phyloP scores from a whole-genome alignment of 2,113 vertebrate species.

The Pholis gunnellus region DNA sequence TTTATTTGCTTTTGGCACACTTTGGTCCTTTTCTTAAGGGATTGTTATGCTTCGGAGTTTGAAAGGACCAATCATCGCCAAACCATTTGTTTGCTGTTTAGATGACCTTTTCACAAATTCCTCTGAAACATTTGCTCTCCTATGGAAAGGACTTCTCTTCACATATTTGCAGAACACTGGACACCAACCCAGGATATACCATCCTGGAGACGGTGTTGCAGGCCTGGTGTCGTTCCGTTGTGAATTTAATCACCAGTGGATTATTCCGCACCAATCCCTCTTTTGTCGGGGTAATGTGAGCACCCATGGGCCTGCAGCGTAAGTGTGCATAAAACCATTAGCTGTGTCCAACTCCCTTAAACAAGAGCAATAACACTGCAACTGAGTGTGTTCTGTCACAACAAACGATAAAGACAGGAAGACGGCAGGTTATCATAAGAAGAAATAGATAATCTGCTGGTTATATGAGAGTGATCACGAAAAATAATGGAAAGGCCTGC shows the following conservation, averaged over 20 bases:
- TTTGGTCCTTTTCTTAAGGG: not conserved
- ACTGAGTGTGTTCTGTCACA: slow-evolving; percentile 29
- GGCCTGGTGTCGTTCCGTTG: slow-evolving; percentile 24
- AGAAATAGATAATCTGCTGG: slow-evolving; percentile 12
- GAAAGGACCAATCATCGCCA: not conserved
- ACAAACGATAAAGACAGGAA: slow-evolving; percentile 28
- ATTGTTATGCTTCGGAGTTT: slow-evolving; percentile 12
- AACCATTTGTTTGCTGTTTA: slow-evolving; percentile 23
- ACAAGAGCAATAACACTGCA: slow-evolving; percentile 35
- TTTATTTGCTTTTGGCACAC: slow-evolving; percentile 35
- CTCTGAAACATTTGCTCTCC: slow-evolving; percentile 8
- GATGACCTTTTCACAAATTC: not conserved
- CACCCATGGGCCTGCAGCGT: slow-evolving; percentile 37
- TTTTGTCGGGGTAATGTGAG: slow-evolving; percentile 57
- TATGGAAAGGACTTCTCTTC: not conserved
- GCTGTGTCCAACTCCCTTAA: slow-evolving; percentile 61
- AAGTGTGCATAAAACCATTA: slow-evolving; percentile 72
- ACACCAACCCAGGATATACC: slow-evolving; percentile 37
- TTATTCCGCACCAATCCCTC: slow-evolving; percentile 69
- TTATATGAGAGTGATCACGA: slow-evolving; percentile 40
- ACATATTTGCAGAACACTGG: slow-evolving; percentile 22
- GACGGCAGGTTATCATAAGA: slow-evolving; percentile 23
- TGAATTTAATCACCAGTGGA: slow-evolving; percentile 69
- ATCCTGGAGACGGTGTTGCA: slow-evolving; percentile 45
- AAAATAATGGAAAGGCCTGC: slow-evolving; percentile 28